Percentiles rank a stretch among this genome's conserved stretches.
phyloP scores from a whole-genome alignment of 2,113 vertebrate genomes.

The Rhinopithecus roxellana region DNA sequence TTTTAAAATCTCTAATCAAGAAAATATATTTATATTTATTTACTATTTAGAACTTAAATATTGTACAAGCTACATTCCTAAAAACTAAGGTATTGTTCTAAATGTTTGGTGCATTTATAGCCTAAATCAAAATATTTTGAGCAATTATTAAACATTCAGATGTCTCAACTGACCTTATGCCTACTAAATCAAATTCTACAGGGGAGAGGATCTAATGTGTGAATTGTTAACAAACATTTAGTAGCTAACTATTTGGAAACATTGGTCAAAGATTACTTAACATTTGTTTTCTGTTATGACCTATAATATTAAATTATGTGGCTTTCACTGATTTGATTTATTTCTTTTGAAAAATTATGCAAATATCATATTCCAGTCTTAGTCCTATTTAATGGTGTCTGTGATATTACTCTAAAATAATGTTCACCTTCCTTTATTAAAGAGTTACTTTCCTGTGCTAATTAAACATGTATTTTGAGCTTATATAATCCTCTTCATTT shows the following conservation, averaged over 20 bases:
- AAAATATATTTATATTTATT: not conserved
- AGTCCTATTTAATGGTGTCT: not conserved
- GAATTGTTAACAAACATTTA: not conserved
- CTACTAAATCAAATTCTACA: not conserved
- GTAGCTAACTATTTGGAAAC: not conserved
- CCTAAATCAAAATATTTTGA: not conserved
- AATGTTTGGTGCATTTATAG: not conserved
- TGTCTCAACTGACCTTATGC: not conserved
- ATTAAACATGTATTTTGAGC: not conserved
- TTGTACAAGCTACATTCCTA: not conserved
- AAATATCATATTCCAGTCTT: not conserved
- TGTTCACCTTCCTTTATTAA: not conserved
- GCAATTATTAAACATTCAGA: not conserved
- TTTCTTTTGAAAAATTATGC: not conserved
- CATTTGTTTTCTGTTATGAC: not conserved
- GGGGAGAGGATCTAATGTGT: not conserved
- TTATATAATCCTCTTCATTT: not conserved
- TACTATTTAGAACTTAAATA: not conserved
- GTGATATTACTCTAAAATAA: not conserved
- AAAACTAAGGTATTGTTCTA: not conserved
- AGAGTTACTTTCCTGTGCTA: not conserved
- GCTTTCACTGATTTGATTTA: not conserved
- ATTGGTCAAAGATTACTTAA: not conserved
- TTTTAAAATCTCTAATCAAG: not conserved
- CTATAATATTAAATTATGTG: not conserved